Base-by-base conservation (phyloP, 1,140 invertebrate genomes). In the Leucophenga varia region DNA sequence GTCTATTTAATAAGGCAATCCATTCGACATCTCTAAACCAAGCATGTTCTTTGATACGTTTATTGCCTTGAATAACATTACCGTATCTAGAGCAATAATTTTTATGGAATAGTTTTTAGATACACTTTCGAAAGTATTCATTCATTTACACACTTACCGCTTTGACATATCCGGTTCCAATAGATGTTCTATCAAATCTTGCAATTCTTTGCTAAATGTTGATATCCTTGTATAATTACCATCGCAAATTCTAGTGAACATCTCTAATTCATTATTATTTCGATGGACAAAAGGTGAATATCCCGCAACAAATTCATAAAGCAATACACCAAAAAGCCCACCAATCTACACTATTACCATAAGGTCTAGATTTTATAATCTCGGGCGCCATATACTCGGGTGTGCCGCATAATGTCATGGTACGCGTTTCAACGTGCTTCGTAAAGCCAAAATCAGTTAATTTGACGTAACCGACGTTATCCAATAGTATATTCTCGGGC, bases 311-410 rank as follows among this genome's bases (percentile, higher is more conserved):
- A 91, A 89, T 77, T 91, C 89, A 71, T 82, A 91, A 2, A 91
- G 76, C 4, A 95, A 76, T 0, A 95, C 87, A 1, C 92, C 93
- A 36, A 93, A 93, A 84, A 16, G 91, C 90, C 93, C 93, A 95
- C 92, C 91, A 95, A 63, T 97, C 95, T 2, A 95, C 93, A 2
- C 93, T 87, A 71, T 90, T 91, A 45, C 93, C 91, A 76, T 98
- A 98, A 7, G 93, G 92, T 75, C 93, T 95, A 58, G 86, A 91
- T 37, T 93, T 77, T 55, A 97, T 93, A 30, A 96, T 86, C 79
- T 97, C 93, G 2, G 93, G 93, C 1, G 93, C 92, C 22, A 97
- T 77, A 78, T 97, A 97, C 76, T 97, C 93, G 0, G 93, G 93
- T 3, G 94, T 97, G 6, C 93, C 93, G 78, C 94, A 97, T 16